Percentiles rank a stretch among this genome's conserved stretches.
phyloP scores from a whole-genome alignment of 2,113 vertebrate species.

The Lonchura striata region DNA sequence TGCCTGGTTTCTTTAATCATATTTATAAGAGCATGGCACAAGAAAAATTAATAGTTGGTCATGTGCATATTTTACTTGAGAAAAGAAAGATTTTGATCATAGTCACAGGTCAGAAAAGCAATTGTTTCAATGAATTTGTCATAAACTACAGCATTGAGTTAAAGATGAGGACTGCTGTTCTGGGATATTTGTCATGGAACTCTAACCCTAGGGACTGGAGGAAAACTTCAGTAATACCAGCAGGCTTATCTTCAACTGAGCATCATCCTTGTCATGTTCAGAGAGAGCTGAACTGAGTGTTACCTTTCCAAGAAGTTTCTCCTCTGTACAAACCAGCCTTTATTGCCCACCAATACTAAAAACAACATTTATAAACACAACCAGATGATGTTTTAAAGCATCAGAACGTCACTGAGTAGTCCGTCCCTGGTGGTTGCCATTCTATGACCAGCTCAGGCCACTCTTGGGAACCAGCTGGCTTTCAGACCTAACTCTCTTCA shows the following conservation, averaged over 20 bases:
- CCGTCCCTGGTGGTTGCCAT: neutral
- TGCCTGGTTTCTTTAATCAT: neutral
- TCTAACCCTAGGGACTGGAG: neutral
- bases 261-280: neutral
- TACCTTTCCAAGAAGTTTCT: neutral
- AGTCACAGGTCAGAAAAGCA: neutral
- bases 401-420: neutral
- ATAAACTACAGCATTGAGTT: neutral
- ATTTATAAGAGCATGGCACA: neutral
- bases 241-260: neutral
- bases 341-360: neutral
- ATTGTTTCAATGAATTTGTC: neutral
- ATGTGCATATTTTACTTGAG: neutral
- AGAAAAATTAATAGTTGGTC: neutral
- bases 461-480: neutral
- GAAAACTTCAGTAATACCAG: neutral
- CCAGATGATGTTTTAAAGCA: neutral
- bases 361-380: neutral
- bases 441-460: neutral
- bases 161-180: neutral
- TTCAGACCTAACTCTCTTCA: constrained; percentile 8
- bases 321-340: neutral
- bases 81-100: neutral
- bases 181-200: neutral
- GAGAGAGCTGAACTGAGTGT: neutral